Evolutionary conservation across 1,140 invertebrate genomes (phyloP), one percentile per base, ranked within the genome.

Genomic region (Halesus radiatus): DNA sequence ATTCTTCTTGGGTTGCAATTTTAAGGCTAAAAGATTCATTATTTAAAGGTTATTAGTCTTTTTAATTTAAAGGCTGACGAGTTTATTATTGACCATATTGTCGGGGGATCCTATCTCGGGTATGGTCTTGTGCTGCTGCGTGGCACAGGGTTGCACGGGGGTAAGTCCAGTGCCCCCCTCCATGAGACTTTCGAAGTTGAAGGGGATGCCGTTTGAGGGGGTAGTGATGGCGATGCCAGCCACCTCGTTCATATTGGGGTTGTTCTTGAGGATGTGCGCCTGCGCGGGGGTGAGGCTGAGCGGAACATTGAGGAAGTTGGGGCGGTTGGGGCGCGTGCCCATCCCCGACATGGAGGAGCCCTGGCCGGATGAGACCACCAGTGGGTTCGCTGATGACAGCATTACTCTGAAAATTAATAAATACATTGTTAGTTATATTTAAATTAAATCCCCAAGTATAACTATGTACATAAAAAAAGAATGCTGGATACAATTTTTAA

Each of bases 151-250:
- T 84, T 88, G 87, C 5, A 97, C 94, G 0, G 96, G 96, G 5
- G 96, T 97, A 13, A 98, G 89, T 0, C 96, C 96, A 5, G 96
- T 98, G 78, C 96, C 96, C 60, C 96, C 96, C 84, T 97, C 96
- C 94, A 98, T 97, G 75, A 98, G 91, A 62, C 95, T 96, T 82
- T 98, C 97, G 85, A 98, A 98, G 87, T 97, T 97, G 86, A 97
- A 96, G 45, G 93, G 92, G 79, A 97, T 94, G 23, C 96, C 96
- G 81, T 92, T 94, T 72, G 96, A 96, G 0, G 96, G 97, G 2
- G 96, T 98, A 74, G 94, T 94, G 77, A 98, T 96, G 68, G 95
- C 92, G 72, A 97, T 91, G 26, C 95, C 96, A 16, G 93, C 92
- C 60, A 94, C 92, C 81, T 94, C 92, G 75, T 90, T 90, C 62